These are phyloP conservation scores for Astyanax mexicanus DNA, from an alignment of 2,797 vertebrate genomes.

Conservation along the genomic window DNA sequence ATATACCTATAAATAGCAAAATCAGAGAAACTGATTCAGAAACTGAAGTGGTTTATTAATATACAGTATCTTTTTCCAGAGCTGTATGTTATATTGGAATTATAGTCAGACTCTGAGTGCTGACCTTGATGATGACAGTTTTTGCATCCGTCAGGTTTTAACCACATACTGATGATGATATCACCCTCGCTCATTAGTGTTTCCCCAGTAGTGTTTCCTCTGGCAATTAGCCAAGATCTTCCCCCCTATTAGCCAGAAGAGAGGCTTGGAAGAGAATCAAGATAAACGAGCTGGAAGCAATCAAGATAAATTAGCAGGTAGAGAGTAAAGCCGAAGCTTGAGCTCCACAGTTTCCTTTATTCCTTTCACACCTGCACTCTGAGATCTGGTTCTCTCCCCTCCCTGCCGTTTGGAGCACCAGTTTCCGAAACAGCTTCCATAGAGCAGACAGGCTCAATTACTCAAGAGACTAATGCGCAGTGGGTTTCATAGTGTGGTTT, in stretches of 20 bases:
- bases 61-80: too few species aligned
- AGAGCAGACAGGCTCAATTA: conserved; percentile 47
- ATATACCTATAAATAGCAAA: too few species aligned
- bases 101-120: neutral
- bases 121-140: neutral
- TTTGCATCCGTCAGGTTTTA: neutral
- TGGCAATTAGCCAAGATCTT: conserved; percentile 32
- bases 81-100: too few species aligned
- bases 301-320: conserved; percentile 46
- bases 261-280: conserved; percentile 37
- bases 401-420: neutral
- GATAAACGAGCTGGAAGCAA: conserved; percentile 44
- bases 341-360: conserved; percentile 3
- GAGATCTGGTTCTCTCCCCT: conserved; percentile 1
- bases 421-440: conserved; percentile 23
- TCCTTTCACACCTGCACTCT: neutral
- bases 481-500: conserved; percentile 15
- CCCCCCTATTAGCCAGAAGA: conserved; percentile 20
- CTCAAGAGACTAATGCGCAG: conserved; percentile 11
- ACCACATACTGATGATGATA: conserved; percentile 5
- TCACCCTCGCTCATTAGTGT: conserved; percentile 27
- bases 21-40: too few species aligned
- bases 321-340: conserved; percentile 26
- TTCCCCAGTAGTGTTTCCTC: conserved; percentile 32
- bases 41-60: too few species aligned